phyloP scores from a whole-genome alignment of 1,140 invertebrate genomes.

The Sycobia sp. region DNA sequence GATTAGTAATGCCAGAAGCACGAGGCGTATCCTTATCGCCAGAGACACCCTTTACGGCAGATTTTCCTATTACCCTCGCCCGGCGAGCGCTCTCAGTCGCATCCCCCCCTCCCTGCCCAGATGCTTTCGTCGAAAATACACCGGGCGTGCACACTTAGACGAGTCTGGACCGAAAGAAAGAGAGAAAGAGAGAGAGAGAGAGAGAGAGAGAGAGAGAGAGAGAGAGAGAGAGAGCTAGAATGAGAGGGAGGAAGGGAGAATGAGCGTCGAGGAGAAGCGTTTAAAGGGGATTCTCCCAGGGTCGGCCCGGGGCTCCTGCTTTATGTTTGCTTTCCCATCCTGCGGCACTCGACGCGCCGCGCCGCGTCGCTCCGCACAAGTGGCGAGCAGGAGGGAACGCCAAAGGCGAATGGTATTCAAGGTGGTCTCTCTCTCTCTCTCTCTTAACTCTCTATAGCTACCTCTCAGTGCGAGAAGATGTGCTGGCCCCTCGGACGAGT shows the following conservation, averaged over 20 bases:
- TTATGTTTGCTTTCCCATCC: conserved; percentile 22
- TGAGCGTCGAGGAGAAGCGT: conserved; percentile 15
- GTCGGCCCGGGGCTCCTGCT: conserved; percentile 16
- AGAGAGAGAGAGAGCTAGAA: too few species aligned
- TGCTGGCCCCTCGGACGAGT: conserved; percentile 10
- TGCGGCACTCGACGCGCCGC: neutral
- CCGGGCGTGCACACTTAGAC: neutral
- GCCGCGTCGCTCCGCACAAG: too few species aligned
- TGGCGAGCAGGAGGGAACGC: neutral
- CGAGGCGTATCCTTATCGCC: too few species aligned
- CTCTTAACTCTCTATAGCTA: conserved; percentile 11
- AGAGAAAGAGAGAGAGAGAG: conserved; percentile 2
- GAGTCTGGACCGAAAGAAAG: neutral
- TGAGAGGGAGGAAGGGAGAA: neutral
- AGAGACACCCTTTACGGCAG: neutral
- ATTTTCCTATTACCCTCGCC: conserved; percentile 6
- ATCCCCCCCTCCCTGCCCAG: too few species aligned
- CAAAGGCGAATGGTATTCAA: conserved; percentile 5
- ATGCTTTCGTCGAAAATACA: neutral
- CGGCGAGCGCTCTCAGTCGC: neutral
- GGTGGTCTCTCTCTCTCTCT: conserved; percentile 19
- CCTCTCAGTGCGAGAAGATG: too few species aligned
- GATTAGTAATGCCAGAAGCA: too few species aligned
- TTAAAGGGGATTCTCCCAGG: conserved; percentile 29
- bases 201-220: conserved; percentile 2